Evolutionary conservation across 2,888 invertebrate species (phyloP).

Genomic region (Ectemnius lituratus): DNA sequence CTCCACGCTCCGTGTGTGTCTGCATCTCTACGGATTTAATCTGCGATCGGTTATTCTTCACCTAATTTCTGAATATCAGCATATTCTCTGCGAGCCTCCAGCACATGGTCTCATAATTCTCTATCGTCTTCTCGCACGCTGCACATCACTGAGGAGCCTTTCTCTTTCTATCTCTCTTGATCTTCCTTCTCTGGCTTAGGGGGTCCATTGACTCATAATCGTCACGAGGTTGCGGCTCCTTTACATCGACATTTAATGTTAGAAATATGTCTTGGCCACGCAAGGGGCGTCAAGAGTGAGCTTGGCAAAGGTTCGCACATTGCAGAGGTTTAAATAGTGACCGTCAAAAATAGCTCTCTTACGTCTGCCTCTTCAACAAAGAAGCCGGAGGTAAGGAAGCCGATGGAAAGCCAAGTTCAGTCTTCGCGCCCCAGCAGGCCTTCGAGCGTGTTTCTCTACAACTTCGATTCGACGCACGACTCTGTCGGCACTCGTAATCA

Average conservation of each 20-base stretch:
- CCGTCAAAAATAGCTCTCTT: conserved; percentile 61
- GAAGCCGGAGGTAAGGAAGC: conserved; percentile 20
- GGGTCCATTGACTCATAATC: conserved; percentile 49
- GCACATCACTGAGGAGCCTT: conserved; percentile 38
- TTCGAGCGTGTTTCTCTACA: too few relatives aligned
- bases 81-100: conserved; percentile 11
- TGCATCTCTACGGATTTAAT: conserved; percentile 42
- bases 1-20: conserved; percentile 57
- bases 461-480: too few relatives aligned
- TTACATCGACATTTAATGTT: conserved; percentile 51
- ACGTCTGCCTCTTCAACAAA: conserved; percentile 27
- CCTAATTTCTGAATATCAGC: conserved; percentile 29
- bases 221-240: conserved; percentile 34
- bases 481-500: too few relatives aligned
- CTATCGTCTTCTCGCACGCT: conserved; percentile 39
- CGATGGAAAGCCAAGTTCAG: conserved; percentile 50
- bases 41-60: conserved; percentile 28
- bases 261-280: conserved; percentile 42
- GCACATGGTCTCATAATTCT: conserved; percentile 26
- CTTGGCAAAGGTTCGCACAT: conserved; percentile 62
- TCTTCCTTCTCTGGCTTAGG: not conserved
- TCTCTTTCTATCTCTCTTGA: not conserved
- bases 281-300: conserved; percentile 36
- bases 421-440: conserved; percentile 23
- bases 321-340: conserved; percentile 64